A percentile compares a stretch with the other conserved stretches of the same genome.
Evolutionary conservation across 2,113 vertebrate genomes (phyloP).

Genomic region (Cheilinus undulatus): DNA sequence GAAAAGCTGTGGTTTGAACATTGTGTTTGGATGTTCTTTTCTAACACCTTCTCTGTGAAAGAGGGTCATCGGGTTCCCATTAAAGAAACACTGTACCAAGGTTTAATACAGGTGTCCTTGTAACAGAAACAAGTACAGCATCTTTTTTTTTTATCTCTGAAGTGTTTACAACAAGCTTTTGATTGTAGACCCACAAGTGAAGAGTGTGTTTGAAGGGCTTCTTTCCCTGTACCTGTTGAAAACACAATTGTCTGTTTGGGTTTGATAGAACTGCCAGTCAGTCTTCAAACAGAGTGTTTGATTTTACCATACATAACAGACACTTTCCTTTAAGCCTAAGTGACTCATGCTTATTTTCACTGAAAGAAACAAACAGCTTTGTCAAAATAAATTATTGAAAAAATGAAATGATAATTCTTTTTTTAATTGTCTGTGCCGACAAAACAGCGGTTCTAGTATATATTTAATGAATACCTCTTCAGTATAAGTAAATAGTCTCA

Average conservation of each 20-base stretch:
- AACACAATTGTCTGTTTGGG: slow-evolving; percentile 8
- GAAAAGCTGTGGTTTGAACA: background rate
- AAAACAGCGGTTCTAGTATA: no score
- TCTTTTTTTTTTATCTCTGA: background rate
- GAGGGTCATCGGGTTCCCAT: background rate
- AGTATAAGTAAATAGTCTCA: no score
- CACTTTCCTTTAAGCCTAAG: background rate
- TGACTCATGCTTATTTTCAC: background rate
- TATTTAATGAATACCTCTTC: no score
- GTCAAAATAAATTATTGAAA: background rate
- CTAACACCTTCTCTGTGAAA: background rate
- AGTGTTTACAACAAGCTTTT: slow-evolving; percentile 8
- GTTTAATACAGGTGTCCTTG: background rate
- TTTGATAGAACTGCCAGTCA: no score
- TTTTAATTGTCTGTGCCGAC: no score
- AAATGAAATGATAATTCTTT: no score
- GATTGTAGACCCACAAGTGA: background rate
- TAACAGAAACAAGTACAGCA: slow-evolving; percentile 1
- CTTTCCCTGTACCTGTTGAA: background rate
- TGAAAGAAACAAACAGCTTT: background rate
- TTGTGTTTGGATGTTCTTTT: background rate
- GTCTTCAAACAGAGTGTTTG: background rate
- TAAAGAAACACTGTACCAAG: background rate
- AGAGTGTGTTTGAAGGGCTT: background rate
- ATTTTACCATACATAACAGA: background rate